These are phyloP conservation scores for Lasioglossum morio DNA, from an alignment of 2,888 invertebrate species.

Conservation along the genomic window DNA sequence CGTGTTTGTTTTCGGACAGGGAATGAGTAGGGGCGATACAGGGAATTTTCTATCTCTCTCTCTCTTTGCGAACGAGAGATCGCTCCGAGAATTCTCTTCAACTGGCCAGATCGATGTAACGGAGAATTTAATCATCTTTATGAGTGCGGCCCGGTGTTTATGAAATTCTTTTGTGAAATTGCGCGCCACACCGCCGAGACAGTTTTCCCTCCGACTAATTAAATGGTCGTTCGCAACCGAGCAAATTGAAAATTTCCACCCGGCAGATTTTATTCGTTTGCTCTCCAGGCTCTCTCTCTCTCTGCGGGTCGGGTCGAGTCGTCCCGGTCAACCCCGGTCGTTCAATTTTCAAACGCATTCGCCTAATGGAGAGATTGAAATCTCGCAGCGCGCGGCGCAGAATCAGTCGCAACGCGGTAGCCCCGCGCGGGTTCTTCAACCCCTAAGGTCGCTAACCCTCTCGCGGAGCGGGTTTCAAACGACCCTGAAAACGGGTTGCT, in stretches of 20 bases:
- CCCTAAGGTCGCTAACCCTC: constrained; percentile 64
- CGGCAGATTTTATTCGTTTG: constrained; percentile 1
- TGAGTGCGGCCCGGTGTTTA: neutral
- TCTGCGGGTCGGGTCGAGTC: neutral
- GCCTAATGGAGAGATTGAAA: constrained; percentile 75
- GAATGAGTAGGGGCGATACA: neutral
- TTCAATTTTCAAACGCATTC: constrained; percentile 69
- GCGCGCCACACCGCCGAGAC: neutral
- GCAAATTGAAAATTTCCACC: neutral
- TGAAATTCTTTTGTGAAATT: constrained; percentile 19
- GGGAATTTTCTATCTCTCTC: neutral
- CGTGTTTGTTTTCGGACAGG: constrained; percentile 23
- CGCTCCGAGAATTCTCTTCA: neutral
- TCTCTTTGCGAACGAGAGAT: neutral
- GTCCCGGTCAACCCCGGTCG: constrained; percentile 36
- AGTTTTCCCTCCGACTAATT: neutral
- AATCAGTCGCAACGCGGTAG: constrained; percentile 4
- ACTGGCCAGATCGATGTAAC: neutral
- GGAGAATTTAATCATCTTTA: neutral
- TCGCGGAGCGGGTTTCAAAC: constrained; percentile 30
- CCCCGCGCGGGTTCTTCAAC: constrained; percentile 64
- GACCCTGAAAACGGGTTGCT: constrained; percentile 55
- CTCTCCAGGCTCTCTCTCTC: neutral
- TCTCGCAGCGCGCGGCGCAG: constrained; percentile 54
- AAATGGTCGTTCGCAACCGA: neutral